Conservation (phyloP, 2,797 vertebrate species). For the Malurus leucopterus region DNA sequence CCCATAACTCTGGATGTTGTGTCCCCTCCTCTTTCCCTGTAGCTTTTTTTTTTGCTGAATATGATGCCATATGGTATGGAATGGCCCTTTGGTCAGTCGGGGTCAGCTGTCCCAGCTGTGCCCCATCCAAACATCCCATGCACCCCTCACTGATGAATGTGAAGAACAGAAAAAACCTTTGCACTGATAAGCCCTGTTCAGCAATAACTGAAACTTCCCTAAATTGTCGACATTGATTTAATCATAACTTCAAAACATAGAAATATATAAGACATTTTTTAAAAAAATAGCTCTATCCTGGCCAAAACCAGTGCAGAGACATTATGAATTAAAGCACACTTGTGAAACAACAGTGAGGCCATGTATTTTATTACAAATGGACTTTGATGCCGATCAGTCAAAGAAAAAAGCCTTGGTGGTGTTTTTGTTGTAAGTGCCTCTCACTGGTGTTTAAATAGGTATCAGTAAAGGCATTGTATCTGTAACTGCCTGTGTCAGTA, state of each 20-base stretch:
- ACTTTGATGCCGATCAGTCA: accelerated
- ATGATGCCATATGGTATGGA: neutral
- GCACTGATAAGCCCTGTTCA: neutral
- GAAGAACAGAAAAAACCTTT: neutral
- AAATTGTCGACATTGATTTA: neutral
- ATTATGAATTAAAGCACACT: neutral
- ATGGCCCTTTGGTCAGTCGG: neutral
- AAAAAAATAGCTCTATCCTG: neutral
- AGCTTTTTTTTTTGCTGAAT: neutral
- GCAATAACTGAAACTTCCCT: neutral
- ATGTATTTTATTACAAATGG: neutral
- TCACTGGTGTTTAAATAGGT: neutral
- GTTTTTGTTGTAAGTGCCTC: neutral
- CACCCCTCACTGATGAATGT: accelerated
- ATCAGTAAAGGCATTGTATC: neutral
- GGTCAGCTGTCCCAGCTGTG: neutral
- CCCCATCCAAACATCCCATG: accelerated
- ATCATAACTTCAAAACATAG: neutral
- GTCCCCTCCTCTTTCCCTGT: neutral
- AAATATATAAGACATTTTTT: neutral
- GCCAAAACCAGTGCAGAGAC: neutral
- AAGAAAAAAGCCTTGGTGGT: neutral
- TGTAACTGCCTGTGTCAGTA: neutral
- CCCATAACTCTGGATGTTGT: accelerated
- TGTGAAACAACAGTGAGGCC: neutral